These are phyloP conservation scores for Drosophila neotestacea DNA, from an alignment of 2,888 invertebrate species.

Conservation along the genomic window DNA sequence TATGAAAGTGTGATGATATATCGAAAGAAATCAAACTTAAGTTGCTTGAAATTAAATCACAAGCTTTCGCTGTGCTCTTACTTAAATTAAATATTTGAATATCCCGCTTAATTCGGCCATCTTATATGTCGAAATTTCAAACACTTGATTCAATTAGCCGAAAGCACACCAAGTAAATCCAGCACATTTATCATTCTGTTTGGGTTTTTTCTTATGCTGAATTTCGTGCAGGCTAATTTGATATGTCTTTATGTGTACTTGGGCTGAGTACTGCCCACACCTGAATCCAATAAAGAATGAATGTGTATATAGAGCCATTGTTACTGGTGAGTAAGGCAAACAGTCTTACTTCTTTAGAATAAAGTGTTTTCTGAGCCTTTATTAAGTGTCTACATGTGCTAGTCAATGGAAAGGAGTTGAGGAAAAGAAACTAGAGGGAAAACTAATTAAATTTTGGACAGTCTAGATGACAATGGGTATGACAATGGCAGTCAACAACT, in stretches of 20 bases:
- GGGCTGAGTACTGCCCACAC: slow-evolving; percentile 52
- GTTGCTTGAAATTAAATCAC: not conserved
- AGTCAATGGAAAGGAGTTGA: not conserved
- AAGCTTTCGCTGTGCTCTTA: no score
- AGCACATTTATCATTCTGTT: slow-evolving; percentile 58
- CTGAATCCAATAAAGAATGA: slow-evolving; percentile 45
- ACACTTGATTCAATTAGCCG: slow-evolving; percentile 33
- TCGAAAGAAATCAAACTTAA: not conserved
- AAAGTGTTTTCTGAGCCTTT: slow-evolving; percentile 30
- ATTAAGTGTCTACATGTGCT: slow-evolving; percentile 43
- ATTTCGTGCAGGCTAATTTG: slow-evolving; percentile 34
- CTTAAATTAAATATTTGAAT: no score
- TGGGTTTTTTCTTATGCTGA: not conserved
- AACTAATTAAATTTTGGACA: slow-evolving; percentile 51
- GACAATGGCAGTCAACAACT: slow-evolving; percentile 33
- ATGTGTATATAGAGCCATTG: not conserved
- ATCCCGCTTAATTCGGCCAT: not conserved
- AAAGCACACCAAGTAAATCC: slow-evolving; percentile 47
- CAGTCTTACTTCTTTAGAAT: slow-evolving; percentile 16
- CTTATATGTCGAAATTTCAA: not conserved
- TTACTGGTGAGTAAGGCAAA: no score
- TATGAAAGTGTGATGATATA: no score
- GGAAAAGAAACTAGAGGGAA: not conserved
- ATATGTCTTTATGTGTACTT: slow-evolving; percentile 17
- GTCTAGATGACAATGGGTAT: slow-evolving; percentile 37